Evolutionary conservation across 2,888 invertebrate genomes (phyloP), one percentile per base, ranked within the genome.

Genomic region (Vanessa cardui): DNA sequence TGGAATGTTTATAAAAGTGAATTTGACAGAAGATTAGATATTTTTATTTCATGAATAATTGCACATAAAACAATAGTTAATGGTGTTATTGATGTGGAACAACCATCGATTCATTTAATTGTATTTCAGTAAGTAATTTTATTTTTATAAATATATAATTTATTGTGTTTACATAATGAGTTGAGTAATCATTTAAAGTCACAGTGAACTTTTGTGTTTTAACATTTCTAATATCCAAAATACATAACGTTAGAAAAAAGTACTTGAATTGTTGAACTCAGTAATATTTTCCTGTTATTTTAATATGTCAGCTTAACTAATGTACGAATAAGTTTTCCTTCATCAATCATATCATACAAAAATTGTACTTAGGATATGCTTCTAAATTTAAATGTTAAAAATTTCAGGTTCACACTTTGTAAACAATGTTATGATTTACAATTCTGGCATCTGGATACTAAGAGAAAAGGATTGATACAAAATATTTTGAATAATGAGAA

Each of bases 131-230:
- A 52, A 82, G 82, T 65, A 50, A 26, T 59, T 18, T 58, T 66
- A 59, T 68, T 77, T 74, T 74, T 68, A 66, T 56, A 56, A 4
- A 46, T 31, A 59, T 62, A 70, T 71, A 70, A 62, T 71, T 64
- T 66, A 58, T 69, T 71, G 69, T 84, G 87, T 87, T 86, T 87
- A 87, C 83, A 87, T 87, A 87, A 87, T 86, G 83, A 66, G 60
- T 70, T 70, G 62, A 64, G 62, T 60, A 68, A 64, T 54, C 62
- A 58, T 58, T 33, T 45, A 45, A 26, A 50, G 21, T 50, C 50
- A 47, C 16, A 18, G 18, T 39, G 50, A n/a, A 16, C 15, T 50
- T 44, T 50, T 31, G 6, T 33, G 39, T 61, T 47, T 49, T 9
- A 50, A 15, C 15, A 5, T 18, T 18, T 31, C 50, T 46, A 46